These are phyloP conservation scores for Timema cristinae DNA, from an alignment of 2,888 invertebrate species.

Conservation along the genomic window DNA sequence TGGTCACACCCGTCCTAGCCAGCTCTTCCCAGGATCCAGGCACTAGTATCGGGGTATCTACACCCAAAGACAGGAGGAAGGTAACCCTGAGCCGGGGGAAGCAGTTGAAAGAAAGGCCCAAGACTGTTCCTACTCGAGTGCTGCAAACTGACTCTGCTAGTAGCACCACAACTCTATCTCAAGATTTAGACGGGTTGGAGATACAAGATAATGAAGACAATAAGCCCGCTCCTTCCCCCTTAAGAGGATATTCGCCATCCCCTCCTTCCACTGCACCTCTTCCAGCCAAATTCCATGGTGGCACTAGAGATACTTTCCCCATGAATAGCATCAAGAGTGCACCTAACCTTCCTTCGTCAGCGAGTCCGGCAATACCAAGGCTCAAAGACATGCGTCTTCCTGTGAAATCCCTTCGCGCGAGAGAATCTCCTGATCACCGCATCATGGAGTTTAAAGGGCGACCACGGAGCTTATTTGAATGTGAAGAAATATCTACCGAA, in stretches of 20 bases:
- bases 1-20: conserved; percentile 10
- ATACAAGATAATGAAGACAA: conserved; percentile 42
- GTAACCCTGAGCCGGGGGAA: conserved; percentile 22
- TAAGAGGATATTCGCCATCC: conserved; percentile 72
- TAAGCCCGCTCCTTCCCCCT: conserved; percentile 42
- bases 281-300: conserved; percentile 70
- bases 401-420: conserved; percentile 62
- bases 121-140: conserved; percentile 55
- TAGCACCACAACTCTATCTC: conserved; percentile 41
- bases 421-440: conserved; percentile 49
- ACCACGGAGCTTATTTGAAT: conserved; percentile 43
- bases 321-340: conserved; percentile 80
- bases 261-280: conserved; percentile 81
- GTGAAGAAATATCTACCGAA: conserved; percentile 18
- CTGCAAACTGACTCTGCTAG: conserved; percentile 44
- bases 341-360: conserved; percentile 64
- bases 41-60: conserved; percentile 16
- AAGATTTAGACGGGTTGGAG: conserved; percentile 44
- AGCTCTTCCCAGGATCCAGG: conserved; percentile 20
- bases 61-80: conserved; percentile 51
- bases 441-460: conserved; percentile 64
- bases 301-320: conserved; percentile 53
- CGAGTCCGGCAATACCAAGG: conserved; percentile 62
- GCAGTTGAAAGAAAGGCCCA: conserved; percentile 50
- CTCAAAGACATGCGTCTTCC: conserved; percentile 71